Base-by-base conservation (phyloP, 2,888 invertebrate species). In the Latrodectus hesperus region DNA sequence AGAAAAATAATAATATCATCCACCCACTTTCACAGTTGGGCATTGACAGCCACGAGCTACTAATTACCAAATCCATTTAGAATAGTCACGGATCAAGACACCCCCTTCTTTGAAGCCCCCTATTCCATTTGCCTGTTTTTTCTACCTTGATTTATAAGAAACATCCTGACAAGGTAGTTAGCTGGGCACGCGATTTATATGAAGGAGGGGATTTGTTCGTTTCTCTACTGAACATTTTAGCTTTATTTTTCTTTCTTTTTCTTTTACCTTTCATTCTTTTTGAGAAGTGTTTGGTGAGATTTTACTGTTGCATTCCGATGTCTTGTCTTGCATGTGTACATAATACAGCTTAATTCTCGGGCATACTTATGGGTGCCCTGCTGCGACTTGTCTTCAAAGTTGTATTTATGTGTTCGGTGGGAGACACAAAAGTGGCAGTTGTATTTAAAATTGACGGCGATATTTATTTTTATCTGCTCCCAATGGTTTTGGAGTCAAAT, bases 141-240 rank as follows among this genome's bases (percentile, higher is more conserved):
- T 26, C 17, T 68, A 53, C 68, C 74, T 79, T 85, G 85, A 85
- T 85, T 85, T 79, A 85, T 79, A 85, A 79, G 85, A 74, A 38
- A 74, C 85, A 68, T 68, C 73, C 74, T 85, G 85, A 85, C 85
- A 85, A 85, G 85, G 85, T 79, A 85, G 85, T 84, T 84, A 84
- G 84, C 67, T 49, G 60, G 51, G 74, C 85, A 79, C 75, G 85
- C 79, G 70, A 85, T 85, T 85, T 85, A 79, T 51, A 49, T 10
- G 17, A 17, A 17, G 17, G 14, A 14, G 26, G 72, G 51, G 16
- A n/a, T 38, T 22, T 22, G 26, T 26, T 14, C 68, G 11, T 22
- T 17, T 68, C 38, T 60, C 60, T 12, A 60, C 60, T 3, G 22
- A 53, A n/a, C 64, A 75, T 75, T 73, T 53, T 26, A 53, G 55